Conservation (phyloP, 2,113 vertebrate species). For the Progne subis region DNA sequence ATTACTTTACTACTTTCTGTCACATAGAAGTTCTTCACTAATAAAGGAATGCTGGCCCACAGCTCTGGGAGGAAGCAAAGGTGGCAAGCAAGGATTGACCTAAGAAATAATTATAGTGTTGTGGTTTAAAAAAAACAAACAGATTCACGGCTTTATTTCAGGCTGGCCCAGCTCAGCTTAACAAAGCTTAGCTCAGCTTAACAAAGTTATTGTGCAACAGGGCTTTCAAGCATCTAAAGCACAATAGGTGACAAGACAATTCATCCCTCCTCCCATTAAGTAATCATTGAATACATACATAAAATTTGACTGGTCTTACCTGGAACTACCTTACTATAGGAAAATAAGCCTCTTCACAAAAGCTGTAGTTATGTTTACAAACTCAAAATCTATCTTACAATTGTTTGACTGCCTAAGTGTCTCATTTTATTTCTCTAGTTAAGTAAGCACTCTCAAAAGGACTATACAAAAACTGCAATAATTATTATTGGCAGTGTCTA, state of each 20-base stretch:
- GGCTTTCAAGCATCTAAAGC: neutral
- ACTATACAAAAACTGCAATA: neutral
- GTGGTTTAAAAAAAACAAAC: neutral
- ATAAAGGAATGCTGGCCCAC: neutral
- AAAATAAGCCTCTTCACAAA: neutral
- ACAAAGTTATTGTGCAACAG: neutral
- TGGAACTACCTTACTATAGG: neutral
- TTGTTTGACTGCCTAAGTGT: neutral
- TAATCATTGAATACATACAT: neutral
- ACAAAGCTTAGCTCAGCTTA: neutral
- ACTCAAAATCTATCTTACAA: neutral
- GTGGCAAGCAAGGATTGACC: neutral
- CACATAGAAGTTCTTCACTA: neutral
- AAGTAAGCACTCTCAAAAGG: neutral
- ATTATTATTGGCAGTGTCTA: neutral
- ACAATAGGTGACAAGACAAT: neutral
- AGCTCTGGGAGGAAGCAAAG: fast-evolving
- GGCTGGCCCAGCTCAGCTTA: neutral
- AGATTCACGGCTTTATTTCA: neutral
- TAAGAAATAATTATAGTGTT: neutral
- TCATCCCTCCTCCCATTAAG: neutral
- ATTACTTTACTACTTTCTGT: neutral
- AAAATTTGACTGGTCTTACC: neutral
- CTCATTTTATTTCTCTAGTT: neutral
- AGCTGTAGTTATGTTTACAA: neutral